Percentiles rank a stretch among this genome's conserved stretches.
phyloP scores from a whole-genome alignment of 2,113 vertebrate species.

The Menura novaehollandiae region DNA sequence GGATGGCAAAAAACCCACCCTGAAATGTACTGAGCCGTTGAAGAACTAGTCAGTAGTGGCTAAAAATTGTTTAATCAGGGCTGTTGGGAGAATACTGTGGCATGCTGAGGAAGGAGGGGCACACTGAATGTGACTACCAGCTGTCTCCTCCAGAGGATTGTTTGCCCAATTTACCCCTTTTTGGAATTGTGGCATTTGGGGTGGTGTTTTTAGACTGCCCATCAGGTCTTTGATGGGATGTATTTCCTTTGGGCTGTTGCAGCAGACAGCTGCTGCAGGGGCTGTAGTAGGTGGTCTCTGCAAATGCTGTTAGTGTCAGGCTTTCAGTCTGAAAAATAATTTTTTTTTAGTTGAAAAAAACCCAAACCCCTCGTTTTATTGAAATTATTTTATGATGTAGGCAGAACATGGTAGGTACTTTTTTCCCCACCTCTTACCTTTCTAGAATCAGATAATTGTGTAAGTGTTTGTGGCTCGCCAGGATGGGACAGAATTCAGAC shows the following conservation, averaged over 20 bases:
- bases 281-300: neutral
- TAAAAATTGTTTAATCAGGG: neutral
- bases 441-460: neutral
- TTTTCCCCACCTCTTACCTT: neutral
- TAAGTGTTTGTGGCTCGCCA: neutral
- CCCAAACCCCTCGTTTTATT: neutral
- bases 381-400: neutral
- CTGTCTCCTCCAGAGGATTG: neutral
- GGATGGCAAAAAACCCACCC: neutral
- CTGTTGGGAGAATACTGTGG: neutral
- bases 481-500: neutral
- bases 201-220: neutral
- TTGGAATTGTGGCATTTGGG: neutral
- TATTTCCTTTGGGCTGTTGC: neutral
- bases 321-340: neutral
- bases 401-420: neutral
- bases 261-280: neutral
- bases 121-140: neutral
- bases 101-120: neutral
- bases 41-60: neutral
- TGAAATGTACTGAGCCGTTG: fast-evolving
- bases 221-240: fast-evolving
- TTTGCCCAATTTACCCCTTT: neutral
- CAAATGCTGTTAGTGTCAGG: neutral
- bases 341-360: neutral